A percentile compares a stretch with the other conserved stretches of the same genome.
Evolutionary conservation across 2,888 invertebrate genomes (phyloP).

Genomic region (Erebia aethiops): DNA sequence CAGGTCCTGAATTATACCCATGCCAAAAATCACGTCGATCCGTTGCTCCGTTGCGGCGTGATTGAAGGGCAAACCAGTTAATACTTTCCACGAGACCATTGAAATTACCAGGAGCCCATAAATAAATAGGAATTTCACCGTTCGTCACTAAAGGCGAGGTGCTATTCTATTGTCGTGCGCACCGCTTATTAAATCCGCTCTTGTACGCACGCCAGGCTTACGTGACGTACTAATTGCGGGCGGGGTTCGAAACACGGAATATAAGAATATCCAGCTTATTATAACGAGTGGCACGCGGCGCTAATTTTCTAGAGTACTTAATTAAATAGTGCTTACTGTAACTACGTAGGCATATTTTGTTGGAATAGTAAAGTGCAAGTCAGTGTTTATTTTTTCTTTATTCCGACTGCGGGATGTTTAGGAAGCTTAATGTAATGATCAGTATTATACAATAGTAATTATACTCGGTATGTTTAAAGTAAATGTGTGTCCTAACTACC

Average conservation of each 20-base stretch:
- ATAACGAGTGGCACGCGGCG: conserved; percentile 35
- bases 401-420: too few relatives aligned
- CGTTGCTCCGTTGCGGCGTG: too few relatives aligned
- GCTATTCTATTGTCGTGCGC: conserved; percentile 61
- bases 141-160: conserved; percentile 52
- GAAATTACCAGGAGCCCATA: conserved; percentile 8
- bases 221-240: conserved; percentile 52
- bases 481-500: too few relatives aligned
- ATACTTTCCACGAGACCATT: too few relatives aligned
- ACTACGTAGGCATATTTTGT: conserved; percentile 6
- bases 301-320: conserved; percentile 33
- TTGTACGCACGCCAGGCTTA: conserved; percentile 67
- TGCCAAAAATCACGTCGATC: too few relatives aligned
- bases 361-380: conserved; percentile 1
- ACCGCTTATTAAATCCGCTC: conserved; percentile 66
- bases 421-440: too few relatives aligned
- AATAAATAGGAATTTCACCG: conserved; percentile 50
- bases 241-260: conserved; percentile 40
- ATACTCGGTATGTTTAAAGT: too few relatives aligned
- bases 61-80: too few relatives aligned
- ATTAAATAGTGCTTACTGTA: conserved; percentile 29
- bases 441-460: too few relatives aligned
- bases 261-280: conserved; percentile 39
- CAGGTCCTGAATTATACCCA: too few relatives aligned
- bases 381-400: background rate